Base-by-base conservation (phyloP, 2,797 vertebrate species). In the Hozukius guyotensis region DNA sequence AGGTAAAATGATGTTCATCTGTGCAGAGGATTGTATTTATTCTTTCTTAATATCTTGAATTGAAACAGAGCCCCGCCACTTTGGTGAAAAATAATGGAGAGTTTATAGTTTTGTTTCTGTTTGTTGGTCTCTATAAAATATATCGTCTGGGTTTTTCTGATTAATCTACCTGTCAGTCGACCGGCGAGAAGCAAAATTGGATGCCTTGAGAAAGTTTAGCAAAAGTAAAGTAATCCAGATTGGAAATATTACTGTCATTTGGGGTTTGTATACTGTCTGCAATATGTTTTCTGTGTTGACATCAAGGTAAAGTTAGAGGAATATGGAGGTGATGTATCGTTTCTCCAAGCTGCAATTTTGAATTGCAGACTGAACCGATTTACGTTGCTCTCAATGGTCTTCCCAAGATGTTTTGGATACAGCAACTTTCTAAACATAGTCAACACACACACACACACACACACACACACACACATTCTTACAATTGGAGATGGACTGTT, bases 201-300 rank as follows among this genome's bases (percentile, higher is more conserved):
- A 69, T 49, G 70, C 8, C 61, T 59, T 53, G 8, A 62, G 32
- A 73, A 78, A 53, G 34, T 81, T 81, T 29, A 22, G 32, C n/a
- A 73, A 81, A 75, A 64, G 32, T 27, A 14, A 70, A 63, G 38
- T 31, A 65, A 57, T 42, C 59, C 1, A 12, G 18, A 61, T 16
- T 72, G 62, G 24, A 75, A 77, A 59, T 49, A 63, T 31, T 49
- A 12, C 42, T 66, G 64, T 49, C 69, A 32, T 56, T 72, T 29
- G 59, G 31, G 25, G 25, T 75, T 76, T 46, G 63, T 25, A 16
- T 52, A 36, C 60, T 22, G 60, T 71, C n/a, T 34, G 75, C 38
- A 65, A 36, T 42, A 61, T 57, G 52, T 75, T 42, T 75, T 62
- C 59, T 56, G 36, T 64, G 61, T 22, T 65, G 70, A 36, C 49